Conservation (phyloP, 1,140 invertebrate genomes). For the Drosophila busckii region DNA sequence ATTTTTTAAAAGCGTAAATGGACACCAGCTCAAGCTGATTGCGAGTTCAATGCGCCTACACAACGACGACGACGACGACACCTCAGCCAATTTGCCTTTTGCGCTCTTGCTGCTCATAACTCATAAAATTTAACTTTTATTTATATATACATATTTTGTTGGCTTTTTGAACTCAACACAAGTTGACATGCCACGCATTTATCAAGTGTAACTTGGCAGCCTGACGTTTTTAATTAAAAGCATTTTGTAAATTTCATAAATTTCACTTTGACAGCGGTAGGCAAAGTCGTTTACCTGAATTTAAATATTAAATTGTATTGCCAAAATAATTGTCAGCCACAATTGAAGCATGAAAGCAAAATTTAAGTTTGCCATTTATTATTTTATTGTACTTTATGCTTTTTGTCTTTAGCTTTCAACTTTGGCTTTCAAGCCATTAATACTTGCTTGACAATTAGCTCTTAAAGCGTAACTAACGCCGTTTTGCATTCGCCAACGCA, state of each 20-base stretch:
- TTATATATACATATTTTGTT: too few relatives aligned
- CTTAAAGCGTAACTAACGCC: too few relatives aligned
- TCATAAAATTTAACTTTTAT: too few relatives aligned
- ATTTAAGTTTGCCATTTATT: too few relatives aligned
- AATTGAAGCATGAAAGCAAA: too few relatives aligned
- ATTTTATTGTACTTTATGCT: too few relatives aligned
- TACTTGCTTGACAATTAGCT: too few relatives aligned
- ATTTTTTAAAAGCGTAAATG: conserved; percentile 55
- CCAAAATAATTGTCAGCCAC: conserved; percentile 5
- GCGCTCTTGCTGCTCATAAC: too few relatives aligned
- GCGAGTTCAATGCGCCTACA: conserved; percentile 60
- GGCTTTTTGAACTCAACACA: conserved; percentile 41
- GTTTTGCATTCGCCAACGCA: conserved; percentile 9
- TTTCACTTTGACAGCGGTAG: conserved; percentile 60
- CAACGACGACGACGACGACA: conserved; percentile 1
- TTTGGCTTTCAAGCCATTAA: too few relatives aligned
- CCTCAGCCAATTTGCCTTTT: conserved; percentile 40
- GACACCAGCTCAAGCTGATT: conserved; percentile 45
- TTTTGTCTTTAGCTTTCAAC: neutral
- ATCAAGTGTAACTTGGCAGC: conserved; percentile 40
- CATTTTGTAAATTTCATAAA: conserved; percentile 68
- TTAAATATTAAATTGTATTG: conserved; percentile 67
- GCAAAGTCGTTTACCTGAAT: conserved; percentile 47
- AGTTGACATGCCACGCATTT: conserved; percentile 40
- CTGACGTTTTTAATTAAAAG: conserved; percentile 63